phyloP scores from a whole-genome alignment of 2,113 vertebrate species.

The Aphyosemion australe region DNA sequence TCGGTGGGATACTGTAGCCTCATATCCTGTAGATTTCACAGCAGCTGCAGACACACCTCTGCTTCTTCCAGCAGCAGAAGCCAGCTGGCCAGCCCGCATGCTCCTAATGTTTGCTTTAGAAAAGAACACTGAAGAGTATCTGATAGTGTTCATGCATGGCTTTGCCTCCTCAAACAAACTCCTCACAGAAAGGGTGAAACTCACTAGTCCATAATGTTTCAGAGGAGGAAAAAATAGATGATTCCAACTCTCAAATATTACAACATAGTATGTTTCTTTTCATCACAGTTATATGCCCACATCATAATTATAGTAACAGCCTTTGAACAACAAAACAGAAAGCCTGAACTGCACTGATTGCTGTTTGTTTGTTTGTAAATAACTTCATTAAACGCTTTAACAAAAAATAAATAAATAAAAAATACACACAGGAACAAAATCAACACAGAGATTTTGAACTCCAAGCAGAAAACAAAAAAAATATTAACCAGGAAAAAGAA shows the following conservation, averaged over 20 bases:
- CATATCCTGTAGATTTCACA: slow-evolving; percentile 57
- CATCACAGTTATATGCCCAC: background rate
- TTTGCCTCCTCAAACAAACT: slow-evolving; percentile 20
- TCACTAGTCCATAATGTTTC: background rate
- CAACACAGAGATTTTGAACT: too few relatives aligned
- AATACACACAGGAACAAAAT: too few relatives aligned
- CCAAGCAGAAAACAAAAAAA: too few relatives aligned
- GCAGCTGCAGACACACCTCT: slow-evolving; percentile 60
- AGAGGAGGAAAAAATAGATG: background rate
- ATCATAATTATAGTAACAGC: background rate
- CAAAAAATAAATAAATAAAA: too few relatives aligned
- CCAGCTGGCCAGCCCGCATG: slow-evolving; percentile 61
- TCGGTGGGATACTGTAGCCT: slow-evolving; percentile 66
- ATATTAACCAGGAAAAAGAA: too few relatives aligned
- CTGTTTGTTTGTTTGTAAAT: too few relatives aligned
- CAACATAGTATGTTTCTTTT: background rate
- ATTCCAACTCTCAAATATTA: background rate
- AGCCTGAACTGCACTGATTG: background rate
- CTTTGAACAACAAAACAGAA: background rate
- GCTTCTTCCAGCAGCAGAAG: slow-evolving; percentile 24
- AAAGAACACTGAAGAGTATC: slow-evolving; percentile 29
- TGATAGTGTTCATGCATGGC: slow-evolving; percentile 13
- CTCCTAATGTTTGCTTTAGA: slow-evolving; percentile 26
- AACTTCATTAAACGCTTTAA: too few relatives aligned
- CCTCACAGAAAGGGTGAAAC: background rate